Evolutionary conservation across 2,113 vertebrate genomes (phyloP), one percentile per base, ranked within the genome.

Genomic region (Taurulus bubalis): DNA sequence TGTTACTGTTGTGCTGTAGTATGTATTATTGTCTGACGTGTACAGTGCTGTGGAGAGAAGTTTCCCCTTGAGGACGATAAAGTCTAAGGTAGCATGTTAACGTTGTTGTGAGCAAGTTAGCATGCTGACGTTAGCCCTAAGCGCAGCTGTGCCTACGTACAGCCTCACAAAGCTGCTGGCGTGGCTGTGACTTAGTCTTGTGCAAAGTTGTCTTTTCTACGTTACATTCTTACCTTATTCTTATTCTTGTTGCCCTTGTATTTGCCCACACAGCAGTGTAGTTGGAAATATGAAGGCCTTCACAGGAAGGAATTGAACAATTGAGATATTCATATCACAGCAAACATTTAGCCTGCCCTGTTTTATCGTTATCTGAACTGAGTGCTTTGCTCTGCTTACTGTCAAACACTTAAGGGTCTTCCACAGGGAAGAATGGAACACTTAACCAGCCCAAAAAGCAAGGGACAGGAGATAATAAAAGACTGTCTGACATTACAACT

Each of bases 321-420:
- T 22, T 8, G 32, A 77, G 56, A 68, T 68, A 56, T 20, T 60
- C 32, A 69, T 45, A 1, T 64, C 70, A 24, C 55, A 32, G 18
- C 30, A 74, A 58, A 51, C 24, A 38, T 6, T 6, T 45, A 8
- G 26, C 56, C 8, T 51, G 42, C n/a, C 71, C 24, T 32, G 79
- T 78, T 74, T 64, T 66, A 59, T 20, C 60, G 28, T 34, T 65
- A 14, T 45, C 56, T 34, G 53, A 47, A 1, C n/a, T 34, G 62
- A 56, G 2, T 24, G 45, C 42, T 26, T 3, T 59, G 69, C 18
- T 83, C 75, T 63, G 63, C 53, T 38, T 53, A 42, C 45, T 42
- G 63, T 83, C 69, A 79, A 38, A 63, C 55, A 66, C 42, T 74
- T 65, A 32, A 75, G n/a, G n/a, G n/a, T n/a, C 66, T 47, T 24